Conservation (phyloP, 37 sponge, comb jelly and placozoan genomes). For the Amphimedon queenslandica region DNA sequence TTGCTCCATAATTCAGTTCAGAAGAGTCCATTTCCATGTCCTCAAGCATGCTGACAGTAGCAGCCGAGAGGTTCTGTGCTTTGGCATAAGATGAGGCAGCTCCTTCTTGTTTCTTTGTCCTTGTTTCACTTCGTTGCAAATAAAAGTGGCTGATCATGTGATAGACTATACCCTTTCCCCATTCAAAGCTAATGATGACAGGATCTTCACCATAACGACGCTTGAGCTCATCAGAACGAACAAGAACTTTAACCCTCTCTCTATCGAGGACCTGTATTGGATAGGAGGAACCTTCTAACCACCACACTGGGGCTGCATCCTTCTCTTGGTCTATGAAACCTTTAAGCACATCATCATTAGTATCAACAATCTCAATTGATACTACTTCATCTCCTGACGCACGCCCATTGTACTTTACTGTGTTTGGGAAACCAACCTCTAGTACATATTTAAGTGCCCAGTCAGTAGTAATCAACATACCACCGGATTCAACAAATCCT, state of each 20-base stretch:
- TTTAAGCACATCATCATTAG: slow-evolving; percentile 61
- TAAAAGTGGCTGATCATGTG: slow-evolving; percentile 88
- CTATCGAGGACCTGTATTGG: slow-evolving; percentile 74
- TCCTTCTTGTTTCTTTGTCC: slow-evolving; percentile 53
- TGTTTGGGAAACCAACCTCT: slow-evolving; percentile 66
- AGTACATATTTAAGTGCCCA: slow-evolving; percentile 75
- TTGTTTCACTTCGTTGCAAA: slow-evolving; percentile 73
- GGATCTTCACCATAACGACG: slow-evolving; percentile 51
- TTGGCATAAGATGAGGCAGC: slow-evolving; percentile 29
- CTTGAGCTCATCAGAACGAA: slow-evolving; percentile 64
- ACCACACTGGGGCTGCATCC: slow-evolving; percentile 80
- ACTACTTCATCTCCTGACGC: slow-evolving; percentile 75
- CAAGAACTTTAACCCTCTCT: slow-evolving; percentile 66
- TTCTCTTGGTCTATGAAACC: slow-evolving; percentile 74
- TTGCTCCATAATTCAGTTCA: slow-evolving; percentile 65
- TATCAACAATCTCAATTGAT: slow-evolving; percentile 67
- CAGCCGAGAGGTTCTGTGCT: slow-evolving; percentile 35
- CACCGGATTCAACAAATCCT: slow-evolving; percentile 60
- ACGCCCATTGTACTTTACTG: slow-evolving; percentile 48
- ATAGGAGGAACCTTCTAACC: slow-evolving; percentile 70
- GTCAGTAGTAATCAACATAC: slow-evolving; percentile 77
- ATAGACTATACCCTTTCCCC: slow-evolving; percentile 77
- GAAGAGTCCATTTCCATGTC: slow-evolving; percentile 24
- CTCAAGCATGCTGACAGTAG: slow-evolving; percentile 27
- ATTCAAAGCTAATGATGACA: slow-evolving; percentile 77